Conservation (phyloP, 2,888 invertebrate genomes). For the Phalangium opilio region DNA sequence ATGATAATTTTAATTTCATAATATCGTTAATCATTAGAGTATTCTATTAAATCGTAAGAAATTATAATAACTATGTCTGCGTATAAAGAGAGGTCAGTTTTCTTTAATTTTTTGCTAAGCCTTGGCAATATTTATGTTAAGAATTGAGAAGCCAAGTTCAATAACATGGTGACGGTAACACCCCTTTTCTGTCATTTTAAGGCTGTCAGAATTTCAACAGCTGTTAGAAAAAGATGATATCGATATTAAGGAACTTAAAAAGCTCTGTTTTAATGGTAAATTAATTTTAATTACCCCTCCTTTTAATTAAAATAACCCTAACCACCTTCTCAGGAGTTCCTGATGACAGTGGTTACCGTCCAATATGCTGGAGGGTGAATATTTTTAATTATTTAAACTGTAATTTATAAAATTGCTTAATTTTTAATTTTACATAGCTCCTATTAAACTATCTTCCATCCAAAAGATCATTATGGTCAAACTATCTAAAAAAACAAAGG, state of each 20-base stretch:
- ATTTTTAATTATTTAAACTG: too few species aligned
- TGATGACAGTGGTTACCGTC: conserved; percentile 63
- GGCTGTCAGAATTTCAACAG: too few species aligned
- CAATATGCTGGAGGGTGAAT: conserved; percentile 62
- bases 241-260: conserved; percentile 48
- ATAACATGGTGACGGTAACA: too few species aligned
- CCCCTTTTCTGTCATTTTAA: too few species aligned
- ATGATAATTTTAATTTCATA: too few species aligned
- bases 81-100: too few species aligned
- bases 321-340: conserved; percentile 52
- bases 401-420: conserved; percentile 1
- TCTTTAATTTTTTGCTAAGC: too few species aligned
- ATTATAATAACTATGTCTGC: too few species aligned
- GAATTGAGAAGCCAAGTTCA: too few species aligned
- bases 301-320: conserved; percentile 7
- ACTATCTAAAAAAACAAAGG: conserved; percentile 55
- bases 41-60: too few species aligned
- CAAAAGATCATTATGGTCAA: conserved; percentile 48
- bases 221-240: conserved; percentile 27
- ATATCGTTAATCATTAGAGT: too few species aligned
- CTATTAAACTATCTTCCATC: conserved; percentile 68
- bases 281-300: conserved; percentile 11
- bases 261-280: conserved; percentile 64
- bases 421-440: conserved; percentile 33
- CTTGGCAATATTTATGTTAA: too few species aligned